These are phyloP conservation scores for Ommatoiulus sabulosus DNA, from an alignment of 2,888 invertebrate species.

Conservation along the genomic window DNA sequence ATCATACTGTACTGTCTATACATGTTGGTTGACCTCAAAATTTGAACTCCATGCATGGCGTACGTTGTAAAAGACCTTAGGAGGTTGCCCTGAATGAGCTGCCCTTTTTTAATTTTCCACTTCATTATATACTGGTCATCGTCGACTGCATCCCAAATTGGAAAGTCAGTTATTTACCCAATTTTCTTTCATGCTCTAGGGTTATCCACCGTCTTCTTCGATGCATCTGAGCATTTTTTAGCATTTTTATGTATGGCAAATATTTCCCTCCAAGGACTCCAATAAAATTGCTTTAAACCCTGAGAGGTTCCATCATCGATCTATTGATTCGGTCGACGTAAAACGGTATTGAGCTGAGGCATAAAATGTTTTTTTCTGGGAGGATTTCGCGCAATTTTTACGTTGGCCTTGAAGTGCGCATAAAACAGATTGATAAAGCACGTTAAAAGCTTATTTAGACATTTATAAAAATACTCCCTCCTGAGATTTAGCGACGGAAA, in stretches of 20 bases:
- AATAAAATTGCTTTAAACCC: not conserved
- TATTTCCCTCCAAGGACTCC: not conserved
- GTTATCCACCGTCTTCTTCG: not conserved
- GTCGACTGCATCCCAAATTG: not conserved
- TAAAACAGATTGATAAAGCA: not conserved
- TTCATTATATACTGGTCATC: not conserved
- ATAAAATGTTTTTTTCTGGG: not conserved
- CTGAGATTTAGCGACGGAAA: not conserved
- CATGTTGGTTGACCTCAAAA: too few relatives aligned
- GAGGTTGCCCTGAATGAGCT: too few relatives aligned
- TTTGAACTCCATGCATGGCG: too few relatives aligned
- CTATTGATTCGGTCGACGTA: not conserved
- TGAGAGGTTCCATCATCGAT: not conserved
- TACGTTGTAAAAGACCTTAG: too few relatives aligned
- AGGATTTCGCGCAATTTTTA: not conserved
- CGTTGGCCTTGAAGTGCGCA: not conserved
- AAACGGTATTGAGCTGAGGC: not conserved
- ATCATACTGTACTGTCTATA: too few relatives aligned
- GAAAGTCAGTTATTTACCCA: conserved; percentile 5
- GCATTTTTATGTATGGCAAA: conserved; percentile 12
- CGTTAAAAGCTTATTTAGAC: conserved; percentile 5
- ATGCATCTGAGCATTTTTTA: conserved; percentile 4
- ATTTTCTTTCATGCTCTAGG: not conserved
- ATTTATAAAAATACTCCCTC: not conserved
- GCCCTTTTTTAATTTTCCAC: too few relatives aligned